Conservation (phyloP, 53 echinoderm and acorn worm genomes). For the Actinopyga echinites region DNA sequence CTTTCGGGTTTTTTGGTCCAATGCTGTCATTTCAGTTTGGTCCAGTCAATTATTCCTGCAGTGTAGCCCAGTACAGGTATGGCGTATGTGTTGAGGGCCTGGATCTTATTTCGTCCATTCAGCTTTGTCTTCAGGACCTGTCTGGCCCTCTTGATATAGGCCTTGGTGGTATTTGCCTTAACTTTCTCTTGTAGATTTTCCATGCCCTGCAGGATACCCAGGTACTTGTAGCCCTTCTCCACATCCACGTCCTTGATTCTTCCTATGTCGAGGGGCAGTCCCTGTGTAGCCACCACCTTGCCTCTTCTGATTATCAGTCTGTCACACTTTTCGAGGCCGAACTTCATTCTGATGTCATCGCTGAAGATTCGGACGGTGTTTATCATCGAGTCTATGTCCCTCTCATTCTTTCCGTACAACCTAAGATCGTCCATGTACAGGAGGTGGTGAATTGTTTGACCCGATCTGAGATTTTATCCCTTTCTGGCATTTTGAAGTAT, state of each 20-base stretch:
- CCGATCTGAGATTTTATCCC: neutral
- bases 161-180: neutral
- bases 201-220: conserved; percentile 13
- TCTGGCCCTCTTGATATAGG: conserved; percentile 20
- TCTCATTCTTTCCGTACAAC: conserved; percentile 15
- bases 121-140: conserved; percentile 33
- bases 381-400: neutral
- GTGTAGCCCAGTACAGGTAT: neutral
- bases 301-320: conserved; percentile 6
- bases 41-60: conserved; percentile 7
- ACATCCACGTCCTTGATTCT: conserved; percentile 6
- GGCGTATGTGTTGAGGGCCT: conserved; percentile 25
- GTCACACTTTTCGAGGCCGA: conserved; percentile 42
- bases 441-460: neutral
- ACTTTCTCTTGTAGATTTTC: conserved; percentile 14
- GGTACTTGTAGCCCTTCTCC: conserved; percentile 34
- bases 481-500: neutral
- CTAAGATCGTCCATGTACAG: conserved; percentile 1
- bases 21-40: neutral
- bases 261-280: neutral
- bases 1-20: neutral
- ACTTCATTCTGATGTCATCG: conserved; percentile 46
- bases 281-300: neutral
- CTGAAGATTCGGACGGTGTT: conserved; percentile 35
- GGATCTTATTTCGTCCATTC: conserved; percentile 4